Evolutionary conservation across 2,113 vertebrate species (phyloP).

Genomic region (Odocoileus hemionus): DNA sequence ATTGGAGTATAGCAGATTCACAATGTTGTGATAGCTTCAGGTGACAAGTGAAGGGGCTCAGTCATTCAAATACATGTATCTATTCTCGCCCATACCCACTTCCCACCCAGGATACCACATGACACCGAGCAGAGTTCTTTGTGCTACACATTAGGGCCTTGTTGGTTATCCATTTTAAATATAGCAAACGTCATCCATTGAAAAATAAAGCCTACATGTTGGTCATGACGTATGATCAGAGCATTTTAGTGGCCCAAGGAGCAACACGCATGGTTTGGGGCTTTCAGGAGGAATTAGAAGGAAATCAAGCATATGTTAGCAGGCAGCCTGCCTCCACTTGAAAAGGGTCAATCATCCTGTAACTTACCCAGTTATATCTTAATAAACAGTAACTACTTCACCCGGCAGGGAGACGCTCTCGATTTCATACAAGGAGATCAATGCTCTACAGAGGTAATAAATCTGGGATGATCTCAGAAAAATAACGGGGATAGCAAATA

Average conservation of each 20-base stretch:
- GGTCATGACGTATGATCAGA: not conserved
- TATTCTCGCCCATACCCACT: not conserved
- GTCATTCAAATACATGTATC: not conserved
- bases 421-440: not conserved
- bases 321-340: not conserved
- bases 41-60: not conserved
- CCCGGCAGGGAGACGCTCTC: not conserved
- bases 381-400: not conserved
- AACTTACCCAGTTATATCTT: conserved; percentile 5
- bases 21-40: not conserved
- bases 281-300: conserved; percentile 16
- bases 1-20: not conserved
- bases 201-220: not conserved
- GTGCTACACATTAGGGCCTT: not conserved
- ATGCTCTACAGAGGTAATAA: not conserved
- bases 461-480: not conserved
- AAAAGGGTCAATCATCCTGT: not conserved
- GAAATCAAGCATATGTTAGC: not conserved
- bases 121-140: not conserved
- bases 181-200: not conserved
- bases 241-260: not conserved
- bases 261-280: not conserved
- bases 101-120: not conserved
- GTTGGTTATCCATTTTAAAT: not conserved
- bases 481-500: not conserved